Conservation (phyloP, 2,113 vertebrate species). For the Octodon degus region DNA sequence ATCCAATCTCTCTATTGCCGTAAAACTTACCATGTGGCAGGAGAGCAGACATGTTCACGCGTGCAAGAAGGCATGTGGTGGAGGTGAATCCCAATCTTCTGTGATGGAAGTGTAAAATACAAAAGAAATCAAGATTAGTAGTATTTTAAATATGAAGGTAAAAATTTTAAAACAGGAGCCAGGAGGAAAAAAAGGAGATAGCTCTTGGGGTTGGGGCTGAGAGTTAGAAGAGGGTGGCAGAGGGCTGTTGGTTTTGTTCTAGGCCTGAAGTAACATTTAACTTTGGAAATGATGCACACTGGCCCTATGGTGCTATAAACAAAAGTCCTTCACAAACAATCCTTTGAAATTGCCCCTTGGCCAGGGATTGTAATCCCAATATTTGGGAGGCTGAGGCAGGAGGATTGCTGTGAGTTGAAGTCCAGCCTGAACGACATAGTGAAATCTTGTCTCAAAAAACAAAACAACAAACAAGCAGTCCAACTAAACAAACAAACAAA, state of each 20-base stretch:
- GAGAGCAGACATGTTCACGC: too few species aligned
- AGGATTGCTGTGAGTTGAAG: background rate
- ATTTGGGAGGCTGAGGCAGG: background rate
- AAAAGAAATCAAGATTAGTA: background rate
- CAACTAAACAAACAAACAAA: background rate
- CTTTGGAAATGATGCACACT: conserved; percentile 9
- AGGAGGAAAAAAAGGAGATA: background rate
- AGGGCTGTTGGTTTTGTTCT: background rate
- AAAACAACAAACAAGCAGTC: background rate
- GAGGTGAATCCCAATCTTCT: background rate
- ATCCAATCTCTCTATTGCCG: background rate
- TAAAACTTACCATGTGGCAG: background rate
- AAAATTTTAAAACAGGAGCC: background rate
- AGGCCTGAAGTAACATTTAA: background rate
- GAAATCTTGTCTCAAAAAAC: background rate
- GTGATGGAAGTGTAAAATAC: background rate
- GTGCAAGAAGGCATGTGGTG: too few species aligned
- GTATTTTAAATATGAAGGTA: background rate
- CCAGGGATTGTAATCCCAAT: background rate
- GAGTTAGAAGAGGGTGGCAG: too few species aligned
- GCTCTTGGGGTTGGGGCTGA: background rate
- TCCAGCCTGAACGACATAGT: background rate
- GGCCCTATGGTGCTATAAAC: background rate
- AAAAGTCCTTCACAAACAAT: background rate
- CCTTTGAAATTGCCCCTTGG: background rate